Evolutionary conservation across 2,888 invertebrate species (phyloP), one percentile per base, ranked within the genome.

Genomic region (Lochmaea crataegi): DNA sequence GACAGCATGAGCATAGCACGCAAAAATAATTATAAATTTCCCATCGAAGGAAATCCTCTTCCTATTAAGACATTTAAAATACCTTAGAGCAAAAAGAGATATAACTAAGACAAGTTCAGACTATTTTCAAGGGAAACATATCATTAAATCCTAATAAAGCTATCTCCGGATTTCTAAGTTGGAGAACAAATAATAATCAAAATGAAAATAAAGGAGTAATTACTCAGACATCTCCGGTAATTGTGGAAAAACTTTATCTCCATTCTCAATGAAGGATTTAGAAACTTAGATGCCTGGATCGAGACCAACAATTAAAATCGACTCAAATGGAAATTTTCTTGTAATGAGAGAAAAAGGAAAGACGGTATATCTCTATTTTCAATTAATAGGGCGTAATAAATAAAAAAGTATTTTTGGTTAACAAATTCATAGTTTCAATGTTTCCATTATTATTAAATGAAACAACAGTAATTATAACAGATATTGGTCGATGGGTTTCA

Each of bases 131-230:
- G 42, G 74, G 71, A 74, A 76, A 73, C 71, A 71, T 76, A 74
- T 76, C 76, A 74, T 76, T 76, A 76, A 74, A 76, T 74, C 73
- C 73, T 71, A 74, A 76, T 76, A 74, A 74, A 74, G 65, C 74
- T 65, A 74, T 76, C 66, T 71, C 74, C 72, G 74, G 68, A 73
- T 67, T 76, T 56, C 73, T 68, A 76, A 74, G 64, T 69, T 60
- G 68, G 63, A 70, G 73, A 76, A 77, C 78, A 79, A 79, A 79
- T 78, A 77, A 78, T 79, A 79, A 79, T 79, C 76, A 77, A 72
- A 74, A 73, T 72, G 75, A 76, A 78, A 78, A 78, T 79, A 79
- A 79, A 79, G 75, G 75, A 74, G 77, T 76, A 78, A 79, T 79
- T 79, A 79, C 75, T 73, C 66, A 69, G 77, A 72, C 75, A 75